Conservation (phyloP, 1,140 invertebrate species). For the Drosophila kohkoa region DNA sequence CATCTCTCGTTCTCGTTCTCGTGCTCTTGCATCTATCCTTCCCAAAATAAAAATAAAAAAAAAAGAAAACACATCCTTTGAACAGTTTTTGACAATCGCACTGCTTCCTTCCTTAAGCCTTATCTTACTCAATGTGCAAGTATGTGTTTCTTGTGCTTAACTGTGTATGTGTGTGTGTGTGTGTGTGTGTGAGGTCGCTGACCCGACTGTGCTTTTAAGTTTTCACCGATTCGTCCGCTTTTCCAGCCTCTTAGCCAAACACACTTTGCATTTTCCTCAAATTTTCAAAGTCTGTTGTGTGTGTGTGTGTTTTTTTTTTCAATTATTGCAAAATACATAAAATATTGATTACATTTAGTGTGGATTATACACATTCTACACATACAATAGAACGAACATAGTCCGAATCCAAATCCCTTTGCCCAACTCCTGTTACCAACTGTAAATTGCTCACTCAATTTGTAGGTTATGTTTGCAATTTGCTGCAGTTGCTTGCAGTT, state of each 20-base stretch:
- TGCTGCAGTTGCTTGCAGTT: too few relatives aligned
- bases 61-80: constrained; percentile 29
- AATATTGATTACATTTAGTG: constrained; percentile 8
- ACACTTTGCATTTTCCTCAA: neutral
- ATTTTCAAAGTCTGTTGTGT: too few relatives aligned
- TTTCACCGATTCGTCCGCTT: constrained; percentile 19
- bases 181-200: constrained; percentile 38
- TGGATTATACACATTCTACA: too few relatives aligned
- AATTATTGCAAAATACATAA: constrained; percentile 4
- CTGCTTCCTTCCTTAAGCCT: constrained; percentile 39
- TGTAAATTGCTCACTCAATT: too few relatives aligned
- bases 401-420: too few relatives aligned
- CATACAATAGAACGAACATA: too few relatives aligned
- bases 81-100: constrained; percentile 54
- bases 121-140: constrained; percentile 27
- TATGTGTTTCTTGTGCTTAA: constrained; percentile 17
- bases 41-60: too few relatives aligned
- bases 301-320: neutral
- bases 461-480: too few relatives aligned
- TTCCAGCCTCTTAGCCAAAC: neutral
- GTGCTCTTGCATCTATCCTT: neutral
- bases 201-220: constrained; percentile 33
- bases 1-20: constrained; percentile 5
- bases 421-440: too few relatives aligned
- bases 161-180: constrained; percentile 16